phyloP scores from a whole-genome alignment of 2,113 vertebrate genomes.

The Upupa epops region DNA sequence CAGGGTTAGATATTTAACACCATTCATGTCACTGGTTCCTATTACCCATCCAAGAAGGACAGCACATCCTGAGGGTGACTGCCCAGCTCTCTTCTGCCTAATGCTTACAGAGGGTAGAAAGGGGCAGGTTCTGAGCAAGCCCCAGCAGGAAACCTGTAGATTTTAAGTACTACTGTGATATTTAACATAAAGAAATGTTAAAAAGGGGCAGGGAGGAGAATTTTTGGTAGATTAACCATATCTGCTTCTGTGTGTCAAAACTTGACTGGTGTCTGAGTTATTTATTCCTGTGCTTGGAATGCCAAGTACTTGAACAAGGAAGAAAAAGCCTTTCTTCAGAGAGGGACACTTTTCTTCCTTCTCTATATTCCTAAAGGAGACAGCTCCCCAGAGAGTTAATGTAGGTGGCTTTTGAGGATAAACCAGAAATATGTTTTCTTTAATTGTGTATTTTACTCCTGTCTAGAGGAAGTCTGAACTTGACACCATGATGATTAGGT shows the following conservation, averaged over 20 bases:
- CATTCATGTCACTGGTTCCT: background rate
- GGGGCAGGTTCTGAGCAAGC: background rate
- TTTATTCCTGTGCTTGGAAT: background rate
- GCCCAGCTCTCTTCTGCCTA: background rate
- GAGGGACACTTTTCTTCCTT: background rate
- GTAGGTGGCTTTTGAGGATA: background rate
- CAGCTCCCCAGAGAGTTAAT: background rate
- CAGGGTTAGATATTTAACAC: background rate
- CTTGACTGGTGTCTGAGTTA: background rate
- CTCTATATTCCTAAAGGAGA: background rate
- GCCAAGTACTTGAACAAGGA: background rate
- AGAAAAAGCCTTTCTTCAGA: background rate
- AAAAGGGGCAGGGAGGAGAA: rapidly evolving
- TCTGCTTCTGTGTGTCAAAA: background rate
- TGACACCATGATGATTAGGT: background rate
- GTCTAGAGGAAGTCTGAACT: background rate
- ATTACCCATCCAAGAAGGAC: background rate
- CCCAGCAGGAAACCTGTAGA: background rate
- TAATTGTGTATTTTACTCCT: background rate
- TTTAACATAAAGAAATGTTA: background rate
- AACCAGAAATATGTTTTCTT: background rate
- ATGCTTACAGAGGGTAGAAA: background rate
- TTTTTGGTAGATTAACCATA: background rate
- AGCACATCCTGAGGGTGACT: background rate
- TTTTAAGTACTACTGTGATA: background rate